Evolutionary conservation across 2,797 vertebrate genomes (phyloP), one percentile per base, ranked within the genome.

Genomic region (Astyanax mexicanus): DNA sequence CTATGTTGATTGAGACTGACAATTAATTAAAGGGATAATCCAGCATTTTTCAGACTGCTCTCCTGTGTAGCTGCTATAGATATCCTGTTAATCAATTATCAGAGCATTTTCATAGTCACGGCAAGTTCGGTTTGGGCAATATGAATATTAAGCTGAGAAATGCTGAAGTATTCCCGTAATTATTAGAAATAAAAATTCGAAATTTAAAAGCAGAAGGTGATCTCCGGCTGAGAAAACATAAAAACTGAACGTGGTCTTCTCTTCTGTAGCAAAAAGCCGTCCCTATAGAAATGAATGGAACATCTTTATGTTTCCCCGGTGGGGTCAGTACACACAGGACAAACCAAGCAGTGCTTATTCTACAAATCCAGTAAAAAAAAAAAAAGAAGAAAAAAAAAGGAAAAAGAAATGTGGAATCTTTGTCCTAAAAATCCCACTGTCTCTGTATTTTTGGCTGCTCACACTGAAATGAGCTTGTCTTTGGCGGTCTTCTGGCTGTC

Each of bases 381-480:
- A 1, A 7, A 17, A 49, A 9, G 4, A 19, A 7, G 2, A 40
- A 40, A 8, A 40, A 12, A 10, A 10, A 15, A 4, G 8, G 45
- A 9, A 17, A 3, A 3, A 2, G 44, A 4, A 45, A 10, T 17
- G 19, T 6, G 49, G 19, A 4, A 27, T 15, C 29, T 32, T 27
- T 13, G 51, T 27, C 12, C 23, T 6, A 2, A 29, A 51, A 21
- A 51, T 8, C 19, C 19, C 19, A 10, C 19, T 1, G 8, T 11
- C 49, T 51, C 25, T 23, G 11, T 15, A 66, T 60, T 2, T 19
- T 4, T 17, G 17, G n/a, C 2, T 11, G 27, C 6, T 98, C 90
- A 99, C 80, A 98, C 92, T 3, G 73, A 27, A 69, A 92, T 88
- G 38, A 94, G 89, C 89, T 92, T 96, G 80, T 93, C 91, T 88